phyloP scores from a whole-genome alignment of 2,888 invertebrate genomes.

The Lathronympha strigana region DNA sequence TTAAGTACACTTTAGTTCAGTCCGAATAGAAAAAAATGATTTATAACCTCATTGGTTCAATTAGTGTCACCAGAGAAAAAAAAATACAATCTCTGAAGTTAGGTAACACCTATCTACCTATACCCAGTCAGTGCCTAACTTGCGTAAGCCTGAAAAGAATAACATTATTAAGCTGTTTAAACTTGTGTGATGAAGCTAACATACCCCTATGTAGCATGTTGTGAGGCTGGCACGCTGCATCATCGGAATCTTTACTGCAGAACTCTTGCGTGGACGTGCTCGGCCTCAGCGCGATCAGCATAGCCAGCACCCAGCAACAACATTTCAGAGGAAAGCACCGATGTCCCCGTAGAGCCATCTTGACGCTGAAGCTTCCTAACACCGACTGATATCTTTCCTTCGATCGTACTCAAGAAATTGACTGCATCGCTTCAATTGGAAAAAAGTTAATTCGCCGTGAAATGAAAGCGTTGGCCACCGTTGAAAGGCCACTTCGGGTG shows the following conservation, averaged over 20 bases:
- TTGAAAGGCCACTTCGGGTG: constrained; percentile 52
- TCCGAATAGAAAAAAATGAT: no score
- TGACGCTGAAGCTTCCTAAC: constrained; percentile 55
- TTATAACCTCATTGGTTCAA: no score
- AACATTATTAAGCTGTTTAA: no score
- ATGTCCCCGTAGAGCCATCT: constrained; percentile 62
- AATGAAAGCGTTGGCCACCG: constrained; percentile 66
- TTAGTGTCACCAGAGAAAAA: no score
- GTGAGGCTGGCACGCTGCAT: constrained; percentile 52
- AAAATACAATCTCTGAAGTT: no score
- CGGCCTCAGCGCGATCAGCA: constrained; percentile 55
- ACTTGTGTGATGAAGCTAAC: background rate
- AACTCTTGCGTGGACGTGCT: constrained; percentile 59
- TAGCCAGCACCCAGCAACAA: constrained; percentile 60
- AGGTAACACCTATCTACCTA: no score
- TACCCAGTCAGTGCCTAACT: no score
- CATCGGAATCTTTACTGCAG: constrained; percentile 56
- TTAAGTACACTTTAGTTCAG: no score
- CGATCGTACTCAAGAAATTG: constrained; percentile 62
- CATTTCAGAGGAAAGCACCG: constrained; percentile 60
- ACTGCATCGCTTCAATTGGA: constrained; percentile 60
- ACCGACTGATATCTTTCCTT: constrained; percentile 56
- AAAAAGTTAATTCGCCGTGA: constrained; percentile 66
- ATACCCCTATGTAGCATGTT: constrained; percentile 58
- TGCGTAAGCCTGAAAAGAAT: no score